Conservation (phyloP, 2,797 vertebrate species). For the Phataginus tetradactyla region DNA sequence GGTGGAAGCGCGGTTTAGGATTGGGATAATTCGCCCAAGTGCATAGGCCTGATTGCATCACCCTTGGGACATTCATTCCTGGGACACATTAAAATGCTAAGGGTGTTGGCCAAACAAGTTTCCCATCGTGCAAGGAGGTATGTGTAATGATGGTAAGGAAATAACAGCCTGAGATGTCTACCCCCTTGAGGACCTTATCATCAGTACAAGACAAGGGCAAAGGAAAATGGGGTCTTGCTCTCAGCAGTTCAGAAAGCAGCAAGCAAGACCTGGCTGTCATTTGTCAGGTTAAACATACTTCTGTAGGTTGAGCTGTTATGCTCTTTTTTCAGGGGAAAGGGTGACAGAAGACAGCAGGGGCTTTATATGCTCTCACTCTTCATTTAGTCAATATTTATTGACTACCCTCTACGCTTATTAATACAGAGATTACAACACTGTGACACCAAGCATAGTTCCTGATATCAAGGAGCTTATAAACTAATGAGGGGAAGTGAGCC, state of each 20-base stretch:
- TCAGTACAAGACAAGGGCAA: neutral
- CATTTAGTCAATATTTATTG: neutral
- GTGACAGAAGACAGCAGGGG: neutral
- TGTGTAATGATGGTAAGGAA: neutral
- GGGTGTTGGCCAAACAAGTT: neutral
- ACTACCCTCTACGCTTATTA: neutral
- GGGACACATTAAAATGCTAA: neutral
- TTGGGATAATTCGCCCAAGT: neutral
- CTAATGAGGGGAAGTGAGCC: neutral
- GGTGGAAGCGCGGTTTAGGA: neutral
- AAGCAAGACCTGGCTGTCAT: neutral
- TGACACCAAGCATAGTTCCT: neutral
- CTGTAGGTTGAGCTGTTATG: neutral
- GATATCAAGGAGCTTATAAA: neutral
- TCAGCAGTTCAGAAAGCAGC: neutral
- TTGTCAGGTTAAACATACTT: neutral
- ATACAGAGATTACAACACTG: neutral
- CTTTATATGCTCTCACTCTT: neutral
- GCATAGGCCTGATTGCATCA: neutral
- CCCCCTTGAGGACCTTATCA: constrained; percentile 9
- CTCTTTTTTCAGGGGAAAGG: neutral
- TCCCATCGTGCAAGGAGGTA: neutral
- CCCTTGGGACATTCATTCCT: neutral
- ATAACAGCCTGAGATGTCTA: neutral
- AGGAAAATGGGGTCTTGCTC: neutral